A percentile compares a stretch with the other conserved stretches of the same genome.
These are phyloP conservation scores for Vidua macroura DNA, from an alignment of 2,113 vertebrate species.

Conservation along the genomic window DNA sequence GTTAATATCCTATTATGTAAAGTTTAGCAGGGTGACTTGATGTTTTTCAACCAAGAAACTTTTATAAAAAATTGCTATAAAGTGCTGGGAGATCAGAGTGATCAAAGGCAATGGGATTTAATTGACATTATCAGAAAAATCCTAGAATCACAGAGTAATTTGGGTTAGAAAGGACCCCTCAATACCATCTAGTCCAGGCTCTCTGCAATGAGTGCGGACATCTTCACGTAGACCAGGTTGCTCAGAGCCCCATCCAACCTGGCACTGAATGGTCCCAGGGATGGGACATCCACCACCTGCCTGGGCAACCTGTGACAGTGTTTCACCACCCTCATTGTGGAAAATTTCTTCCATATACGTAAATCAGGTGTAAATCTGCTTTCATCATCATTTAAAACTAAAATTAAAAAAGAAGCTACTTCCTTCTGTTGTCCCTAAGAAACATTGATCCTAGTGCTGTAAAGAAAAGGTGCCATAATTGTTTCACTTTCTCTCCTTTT, in stretches of 20 bases:
- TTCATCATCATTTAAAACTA: neutral
- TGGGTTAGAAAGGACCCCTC: neutral
- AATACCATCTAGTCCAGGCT: neutral
- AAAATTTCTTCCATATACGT: neutral
- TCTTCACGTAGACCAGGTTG: neutral
- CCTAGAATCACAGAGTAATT: neutral
- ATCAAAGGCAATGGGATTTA: neutral
- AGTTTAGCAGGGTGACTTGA: neutral
- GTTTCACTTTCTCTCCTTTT: neutral
- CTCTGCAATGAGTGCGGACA: neutral
- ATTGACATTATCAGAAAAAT: neutral
- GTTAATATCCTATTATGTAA: neutral
- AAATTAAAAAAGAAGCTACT: neutral
- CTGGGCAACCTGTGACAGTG: neutral
- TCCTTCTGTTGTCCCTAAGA: neutral
- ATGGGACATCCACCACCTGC: neutral
- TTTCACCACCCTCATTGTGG: fast-evolving
- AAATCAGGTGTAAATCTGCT: neutral
- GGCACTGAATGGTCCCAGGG: neutral
- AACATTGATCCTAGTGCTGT: neutral
- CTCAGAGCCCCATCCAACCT: neutral
- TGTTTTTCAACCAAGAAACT: neutral
- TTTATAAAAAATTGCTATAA: neutral
- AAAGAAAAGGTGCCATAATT: slow-evolving; percentile 15
- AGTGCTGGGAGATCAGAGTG: neutral